Base-by-base conservation (phyloP, 2,888 invertebrate genomes). In the Operophtera brumata region DNA sequence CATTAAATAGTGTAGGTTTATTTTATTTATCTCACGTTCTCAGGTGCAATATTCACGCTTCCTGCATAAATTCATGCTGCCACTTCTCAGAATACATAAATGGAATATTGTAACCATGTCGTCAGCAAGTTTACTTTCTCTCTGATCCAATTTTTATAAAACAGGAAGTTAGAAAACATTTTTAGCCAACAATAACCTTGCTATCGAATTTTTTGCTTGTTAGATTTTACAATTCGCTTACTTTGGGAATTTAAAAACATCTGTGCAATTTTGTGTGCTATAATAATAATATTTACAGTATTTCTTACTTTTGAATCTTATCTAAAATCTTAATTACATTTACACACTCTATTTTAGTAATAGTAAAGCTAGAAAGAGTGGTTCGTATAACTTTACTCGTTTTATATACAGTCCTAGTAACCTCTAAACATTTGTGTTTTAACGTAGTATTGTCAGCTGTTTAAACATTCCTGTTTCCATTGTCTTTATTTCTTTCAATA, bases 391-490 rank as follows among this genome's bases (percentile, higher is more conserved):
- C 79, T 78, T 82, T 82, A 85, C 71, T 78, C 72, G 59, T 75
- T 77, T 73, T 75, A 80, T 77, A 48, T 77, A 77, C 77, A 77
- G 57, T 70, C 64, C 58, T 54, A 47, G 54, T 59, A 55, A 48
- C 73, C 62, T 73, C 80, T 85, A 82, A 83, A 74, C 80, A 75
- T 80, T 80, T 84, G 76, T 81, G 80, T 80, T 80, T 76, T 82
- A 87, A 77, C 78, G 75, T 90, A 88, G 84, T 90, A 90, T 90
- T 90, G 89, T 90, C 89, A 82, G 86, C 84, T 86, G 86, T 77
- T 84, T 80, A 76, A 84, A 79, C 84, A 79, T 83, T 85, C 78
- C 81, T 83, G 83, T 82, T 76, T 78, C 57, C 67, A 70, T 71
- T 75, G 76, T 72, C 73, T 73, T 73, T 74, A 71, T 75, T 69